Evolutionary conservation across 2,797 vertebrate genomes (phyloP), one percentile per base, ranked within the genome.

Genomic region (Podargus strigoides): DNA sequence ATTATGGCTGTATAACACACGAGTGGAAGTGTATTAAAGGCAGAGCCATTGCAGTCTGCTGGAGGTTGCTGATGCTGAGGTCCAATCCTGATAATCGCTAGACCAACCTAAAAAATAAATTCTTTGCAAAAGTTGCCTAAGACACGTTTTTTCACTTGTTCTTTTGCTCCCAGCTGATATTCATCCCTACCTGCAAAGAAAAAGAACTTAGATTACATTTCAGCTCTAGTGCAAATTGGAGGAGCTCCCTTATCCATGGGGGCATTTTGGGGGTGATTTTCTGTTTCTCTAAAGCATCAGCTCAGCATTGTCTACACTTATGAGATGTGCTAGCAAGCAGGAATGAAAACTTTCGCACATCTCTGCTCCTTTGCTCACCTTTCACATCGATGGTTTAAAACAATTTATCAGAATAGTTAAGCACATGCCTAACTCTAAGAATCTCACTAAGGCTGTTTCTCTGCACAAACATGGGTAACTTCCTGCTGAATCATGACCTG

Each of bases 41-140:
- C 32, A 97, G 92, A 97, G 93, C 63, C 94, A 83, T 5, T 86
- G 84, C 96, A 92, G 82, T 91, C 94, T 97, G 94, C 83, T 95
- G 73, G 69, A 95, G 91, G 66, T 75, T 84, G 76, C 46, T 41
- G 53, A 66, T 72, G 87, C 70, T 95, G 81, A 94, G 84, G 87
- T 95, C 84, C 56, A 73, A 90, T 83, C 85, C 94, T 58, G 69
- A 85, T 77, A 67, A 87, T 86, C 72, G 74, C 10, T 41, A 49
- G 81, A 85, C 42, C 82, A 89, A 72, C 17, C 23, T 72, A 60
- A 77, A 90, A 42, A 46, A 30, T 3, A 81, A 68, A 73, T 12
- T 47, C 5, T 44, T 88, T 55, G 13, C n/a, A 82, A 79, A 94
- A 91, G 39, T 58, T 79, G 8, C 60, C 62, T 55, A 62, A 41